Evolutionary conservation across 2,888 invertebrate genomes (phyloP), one percentile per base, ranked within the genome.

Genomic region (Acleris emargana): DNA sequence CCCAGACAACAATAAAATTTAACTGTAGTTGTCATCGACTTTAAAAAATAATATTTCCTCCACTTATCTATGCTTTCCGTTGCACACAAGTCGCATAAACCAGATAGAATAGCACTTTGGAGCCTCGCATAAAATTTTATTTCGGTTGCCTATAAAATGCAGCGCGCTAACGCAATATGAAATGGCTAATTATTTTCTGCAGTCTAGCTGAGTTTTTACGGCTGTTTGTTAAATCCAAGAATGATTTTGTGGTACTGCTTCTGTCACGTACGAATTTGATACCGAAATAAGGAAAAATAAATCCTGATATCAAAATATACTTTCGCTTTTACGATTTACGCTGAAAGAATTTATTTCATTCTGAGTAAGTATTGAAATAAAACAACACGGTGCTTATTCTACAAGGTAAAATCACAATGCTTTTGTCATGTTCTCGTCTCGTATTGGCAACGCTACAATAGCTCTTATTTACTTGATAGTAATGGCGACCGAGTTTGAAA

Each of bases 121-220:
- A 53, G 57, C 18, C 57, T 43, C n/a, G 51, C 58, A 59, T 73
- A 57, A 72, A 69, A 67, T 62, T 70, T 68, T 67, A 66, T 67
- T 69, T 72, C 69, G 68, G 68, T 67, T 47, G 54, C 68, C 54
- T 67, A 69, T 76, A 69, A 76, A 74, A 67, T 67, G 64, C 58
- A 68, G 69, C 59, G 62, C 61, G 59, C 64, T 66, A 68, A 69
- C 63, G 57, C 67, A 66, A 66, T 61, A 66, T 38, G 9, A 57
- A 66, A 57, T 66, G 45, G 64, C 61, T 61, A 61, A 61, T 66
- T 61, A 66, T 60, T 51, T 61, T 66, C 45, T 51, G 59, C 45
- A 32, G 45, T 18, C 38, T 22, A 52, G 57, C 55, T n/a, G 16
- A 28, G 18, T 51, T 51, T 45, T 6, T 22, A 38, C 16, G 20